These are phyloP conservation scores for Passer montanus DNA, from an alignment of 2,113 vertebrate genomes.

Conservation along the genomic window DNA sequence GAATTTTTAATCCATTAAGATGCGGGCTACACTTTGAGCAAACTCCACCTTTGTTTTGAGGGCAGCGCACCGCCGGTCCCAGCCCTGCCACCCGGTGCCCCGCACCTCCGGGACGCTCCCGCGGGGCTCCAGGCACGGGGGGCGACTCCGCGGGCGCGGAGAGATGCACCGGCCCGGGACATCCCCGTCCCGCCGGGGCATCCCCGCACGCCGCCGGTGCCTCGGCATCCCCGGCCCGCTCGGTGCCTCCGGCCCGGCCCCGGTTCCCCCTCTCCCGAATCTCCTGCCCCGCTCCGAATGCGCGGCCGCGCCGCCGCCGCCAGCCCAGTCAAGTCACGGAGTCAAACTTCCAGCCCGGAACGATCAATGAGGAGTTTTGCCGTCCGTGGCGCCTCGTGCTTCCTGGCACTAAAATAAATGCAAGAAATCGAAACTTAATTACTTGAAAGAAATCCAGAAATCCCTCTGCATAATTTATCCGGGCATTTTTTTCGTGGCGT, in stretches of 20 bases:
- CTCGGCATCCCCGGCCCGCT: background rate
- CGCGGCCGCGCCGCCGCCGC: background rate
- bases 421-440: conserved; percentile 84
- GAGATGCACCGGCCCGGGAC: background rate
- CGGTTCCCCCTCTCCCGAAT: background rate
- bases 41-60: conserved; percentile 57
- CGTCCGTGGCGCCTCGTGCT: conserved; percentile 67
- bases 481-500: conserved; percentile 56
- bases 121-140: background rate
- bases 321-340: conserved; percentile 73
- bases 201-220: background rate
- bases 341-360: conserved; percentile 62
- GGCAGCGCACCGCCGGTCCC: background rate
- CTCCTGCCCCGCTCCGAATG: background rate
- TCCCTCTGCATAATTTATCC: conserved; percentile 78
- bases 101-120: background rate
- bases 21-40: conserved; percentile 73
- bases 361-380: conserved; percentile 76
- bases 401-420: conserved; percentile 77
- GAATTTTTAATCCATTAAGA: conserved; percentile 89
- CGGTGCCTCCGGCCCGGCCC: background rate
- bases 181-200: background rate
- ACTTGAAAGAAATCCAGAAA: conserved; percentile 83
- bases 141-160: background rate
- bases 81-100: too few species aligned